phyloP scores from a whole-genome alignment of 2,797 vertebrate genomes.

The Syncerus caffer region DNA sequence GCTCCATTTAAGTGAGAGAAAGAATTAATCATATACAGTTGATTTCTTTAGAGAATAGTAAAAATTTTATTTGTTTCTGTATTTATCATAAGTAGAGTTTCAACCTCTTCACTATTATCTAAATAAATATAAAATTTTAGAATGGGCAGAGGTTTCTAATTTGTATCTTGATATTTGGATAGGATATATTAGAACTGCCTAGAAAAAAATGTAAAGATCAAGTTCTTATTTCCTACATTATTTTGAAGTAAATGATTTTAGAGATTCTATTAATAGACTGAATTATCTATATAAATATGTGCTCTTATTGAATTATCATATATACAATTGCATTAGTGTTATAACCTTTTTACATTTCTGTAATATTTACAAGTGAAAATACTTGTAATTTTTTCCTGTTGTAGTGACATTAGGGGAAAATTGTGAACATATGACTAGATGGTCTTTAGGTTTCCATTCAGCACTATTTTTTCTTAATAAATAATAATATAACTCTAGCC shows the following conservation, averaged over 20 bases:
- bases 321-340: not conserved
- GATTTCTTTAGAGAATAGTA: not conserved
- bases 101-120: not conserved
- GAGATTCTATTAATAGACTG: not conserved
- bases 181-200: not conserved
- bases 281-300: not conserved
- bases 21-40: not conserved
- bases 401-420: not conserved
- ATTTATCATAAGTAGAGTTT: not conserved
- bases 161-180: not conserved
- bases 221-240: not conserved
- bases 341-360: not conserved
- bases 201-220: not conserved
- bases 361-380: not conserved
- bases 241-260: not conserved
- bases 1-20: not conserved
- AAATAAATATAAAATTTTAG: not conserved
- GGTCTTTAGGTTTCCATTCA: not conserved
- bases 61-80: not conserved
- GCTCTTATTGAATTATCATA: not conserved
- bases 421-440: not conserved
- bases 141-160: not conserved
- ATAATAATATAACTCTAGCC: not conserved
- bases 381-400: not conserved
- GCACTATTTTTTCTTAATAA: not conserved